Evolutionary conservation across 2,797 vertebrate species (phyloP).

Genomic region (Carcharodon carcharias): DNA sequence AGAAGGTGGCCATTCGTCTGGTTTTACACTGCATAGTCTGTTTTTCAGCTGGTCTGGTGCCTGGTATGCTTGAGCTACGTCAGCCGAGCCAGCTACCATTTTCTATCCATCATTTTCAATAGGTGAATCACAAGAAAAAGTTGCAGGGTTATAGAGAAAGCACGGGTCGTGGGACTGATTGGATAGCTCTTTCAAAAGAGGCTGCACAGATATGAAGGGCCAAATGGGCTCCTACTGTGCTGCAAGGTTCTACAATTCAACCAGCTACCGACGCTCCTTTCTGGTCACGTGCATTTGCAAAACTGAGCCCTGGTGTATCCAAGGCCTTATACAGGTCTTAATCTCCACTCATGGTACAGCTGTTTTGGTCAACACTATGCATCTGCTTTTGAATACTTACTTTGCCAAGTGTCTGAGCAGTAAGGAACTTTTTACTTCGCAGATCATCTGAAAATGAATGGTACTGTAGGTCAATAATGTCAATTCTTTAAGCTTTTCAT

Average conservation of each 20-base stretch:
- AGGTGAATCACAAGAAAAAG: not conserved
- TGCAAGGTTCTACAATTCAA: not conserved
- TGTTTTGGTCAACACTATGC: not conserved
- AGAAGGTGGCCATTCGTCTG: not conserved
- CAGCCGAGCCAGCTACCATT: not conserved
- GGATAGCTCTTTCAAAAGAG: not conserved
- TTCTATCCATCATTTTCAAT: not conserved
- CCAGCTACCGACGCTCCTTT: not conserved
- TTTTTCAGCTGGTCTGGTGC: no score
- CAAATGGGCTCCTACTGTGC: not conserved
- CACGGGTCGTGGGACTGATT: not conserved
- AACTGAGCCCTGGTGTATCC: not conserved
- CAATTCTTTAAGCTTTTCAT: not conserved
- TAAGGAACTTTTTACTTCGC: constrained; percentile 53
- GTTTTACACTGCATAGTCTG: no score
- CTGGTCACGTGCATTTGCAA: not conserved
- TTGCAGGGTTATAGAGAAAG: not conserved
- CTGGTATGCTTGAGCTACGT: no score
- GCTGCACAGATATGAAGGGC: not conserved
- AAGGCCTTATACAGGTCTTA: not conserved
- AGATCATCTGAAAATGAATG: constrained; percentile 56
- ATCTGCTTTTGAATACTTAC: not conserved
- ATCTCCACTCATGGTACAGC: not conserved
- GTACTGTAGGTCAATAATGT: not conserved
- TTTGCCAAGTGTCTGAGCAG: constrained; percentile 51